phyloP scores from a whole-genome alignment of 2,888 invertebrate genomes.

The Rhyacophila evoluta region DNA sequence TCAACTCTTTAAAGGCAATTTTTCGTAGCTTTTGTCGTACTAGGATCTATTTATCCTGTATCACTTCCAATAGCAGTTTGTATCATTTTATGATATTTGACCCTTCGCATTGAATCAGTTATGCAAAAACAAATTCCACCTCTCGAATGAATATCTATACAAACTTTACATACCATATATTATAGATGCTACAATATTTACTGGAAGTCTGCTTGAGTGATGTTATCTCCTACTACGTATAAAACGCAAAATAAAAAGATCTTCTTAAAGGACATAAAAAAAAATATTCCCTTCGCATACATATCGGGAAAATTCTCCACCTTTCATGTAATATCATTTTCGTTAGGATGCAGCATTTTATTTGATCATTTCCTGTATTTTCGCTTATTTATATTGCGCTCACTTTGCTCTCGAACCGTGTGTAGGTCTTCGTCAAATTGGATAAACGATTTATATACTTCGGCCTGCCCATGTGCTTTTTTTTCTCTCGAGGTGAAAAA shows the following conservation, averaged over 20 bases:
- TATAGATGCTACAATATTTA: not conserved
- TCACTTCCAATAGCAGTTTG: no score
- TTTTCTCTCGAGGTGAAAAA: not conserved
- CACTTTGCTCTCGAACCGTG: not conserved
- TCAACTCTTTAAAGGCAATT: no score
- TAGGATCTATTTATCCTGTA: no score
- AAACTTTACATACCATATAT: not conserved
- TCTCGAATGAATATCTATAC: not conserved
- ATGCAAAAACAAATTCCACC: not conserved
- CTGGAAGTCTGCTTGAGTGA: not conserved
- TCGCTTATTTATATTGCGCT: constrained; percentile 14
- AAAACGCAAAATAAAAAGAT: constrained; percentile 22
- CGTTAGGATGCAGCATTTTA: not conserved
- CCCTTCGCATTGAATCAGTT: not conserved
- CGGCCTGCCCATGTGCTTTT: not conserved
- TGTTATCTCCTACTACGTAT: not conserved
- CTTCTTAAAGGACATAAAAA: not conserved
- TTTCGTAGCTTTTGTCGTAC: no score
- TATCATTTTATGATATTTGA: no score
- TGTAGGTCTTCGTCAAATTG: constrained; percentile 12
- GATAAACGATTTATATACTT: constrained; percentile 16
- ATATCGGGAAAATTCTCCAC: constrained; percentile 1
- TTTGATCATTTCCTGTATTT: constrained; percentile 24
- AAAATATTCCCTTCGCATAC: not conserved
- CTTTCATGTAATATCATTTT: constrained; percentile 5